Evolutionary conservation across 2,797 vertebrate species (phyloP), one percentile per base, ranked within the genome.

Genomic region (Acrocephalus scirpaceus): DNA sequence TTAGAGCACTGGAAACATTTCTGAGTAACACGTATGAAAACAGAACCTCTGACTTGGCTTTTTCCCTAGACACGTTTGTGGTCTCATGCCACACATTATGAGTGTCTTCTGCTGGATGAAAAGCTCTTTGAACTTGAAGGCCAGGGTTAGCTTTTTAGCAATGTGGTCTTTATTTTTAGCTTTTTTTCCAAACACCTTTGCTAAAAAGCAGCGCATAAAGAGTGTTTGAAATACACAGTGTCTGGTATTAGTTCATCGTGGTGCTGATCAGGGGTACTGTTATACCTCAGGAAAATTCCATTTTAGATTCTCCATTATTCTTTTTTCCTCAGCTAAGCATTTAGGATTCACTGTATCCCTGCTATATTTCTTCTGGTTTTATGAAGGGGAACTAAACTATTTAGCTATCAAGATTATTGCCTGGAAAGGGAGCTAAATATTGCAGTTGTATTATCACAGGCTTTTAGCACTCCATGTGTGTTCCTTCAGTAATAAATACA

Each of bases 401-500:
- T 81, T 65, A 84, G 53, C 67, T 88, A 82, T 86, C 42, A 57
- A 73, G 57, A 92, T 75, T 86, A 69, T 60, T 92, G 82, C 70
- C 73, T 86, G 70, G 70, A 73, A 96, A 93, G 48, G 70, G 82
- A 81, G 45, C 53, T 60, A 47, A 86, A 86, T 80, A 67, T 67
- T 88, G 51, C 29, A 30, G 65, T 83, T 89, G 36, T 78, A 26
- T 75, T 80, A 78, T 75, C 0, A 1, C 36, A 83, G 83, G 56
- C 85, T 85, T 88, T 81, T 90, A 91, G 91, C 53, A 86, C 73
- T 89, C 93, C 32, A 13, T 79, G 83, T 92, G 90, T 88, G 79
- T 86, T 92, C 67, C 53, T 91, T 78, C 61, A 86, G 62, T 70
- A 92, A 92, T 73, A 93, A 93, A 90, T 75, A 78, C 30, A 70